Conservation (phyloP, 1,140 invertebrate genomes). For the Antheraea mylitta region DNA sequence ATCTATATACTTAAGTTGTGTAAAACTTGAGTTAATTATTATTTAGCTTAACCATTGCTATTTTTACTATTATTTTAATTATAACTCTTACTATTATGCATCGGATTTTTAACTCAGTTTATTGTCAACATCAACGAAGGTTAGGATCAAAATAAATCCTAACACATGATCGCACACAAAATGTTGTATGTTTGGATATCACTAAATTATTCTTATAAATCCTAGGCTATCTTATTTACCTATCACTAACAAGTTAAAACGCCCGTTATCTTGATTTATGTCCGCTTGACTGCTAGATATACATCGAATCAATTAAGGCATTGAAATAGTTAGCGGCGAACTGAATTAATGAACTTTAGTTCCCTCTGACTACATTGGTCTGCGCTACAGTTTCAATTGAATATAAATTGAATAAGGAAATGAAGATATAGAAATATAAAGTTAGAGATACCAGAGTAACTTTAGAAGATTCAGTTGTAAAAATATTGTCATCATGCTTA, state of each 20-base stretch:
- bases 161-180: too few relatives aligned
- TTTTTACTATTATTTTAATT: too few relatives aligned
- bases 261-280: constrained; percentile 17
- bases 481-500: not conserved
- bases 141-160: too few relatives aligned
- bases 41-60: too few relatives aligned
- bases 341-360: not conserved
- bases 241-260: not conserved
- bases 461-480: not conserved
- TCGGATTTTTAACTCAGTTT: too few relatives aligned
- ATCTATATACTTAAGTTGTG: too few relatives aligned
- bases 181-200: not conserved
- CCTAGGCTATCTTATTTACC: not conserved
- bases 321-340: not conserved
- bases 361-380: not conserved
- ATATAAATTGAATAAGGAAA: not conserved
- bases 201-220: not conserved
- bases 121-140: too few relatives aligned
- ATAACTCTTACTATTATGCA: too few relatives aligned
- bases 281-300: constrained; percentile 14
- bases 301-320: constrained; percentile 27
- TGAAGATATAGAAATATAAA: not conserved
- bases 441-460: not conserved
- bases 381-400: not conserved
- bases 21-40: too few relatives aligned